Conservation (phyloP, 2,113 vertebrate genomes). For the Gobio gobio region DNA sequence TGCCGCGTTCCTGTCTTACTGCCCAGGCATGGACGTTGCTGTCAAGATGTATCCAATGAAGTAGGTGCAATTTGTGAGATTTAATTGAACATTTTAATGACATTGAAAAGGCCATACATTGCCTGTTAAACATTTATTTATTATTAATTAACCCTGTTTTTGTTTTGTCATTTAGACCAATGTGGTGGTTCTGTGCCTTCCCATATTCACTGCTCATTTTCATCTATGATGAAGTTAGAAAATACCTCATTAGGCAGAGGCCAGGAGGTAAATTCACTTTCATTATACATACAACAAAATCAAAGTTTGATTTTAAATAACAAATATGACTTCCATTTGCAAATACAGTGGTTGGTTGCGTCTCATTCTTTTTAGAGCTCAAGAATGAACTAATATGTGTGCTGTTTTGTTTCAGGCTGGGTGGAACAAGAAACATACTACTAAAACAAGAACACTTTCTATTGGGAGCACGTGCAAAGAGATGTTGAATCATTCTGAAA, state of each 20-base stretch:
- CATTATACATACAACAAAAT: neutral
- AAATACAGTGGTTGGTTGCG: neutral
- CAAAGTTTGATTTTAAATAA: neutral
- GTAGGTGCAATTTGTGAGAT: slow-evolving; percentile 64
- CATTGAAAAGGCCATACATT: neutral
- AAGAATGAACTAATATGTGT: slow-evolving; percentile 16
- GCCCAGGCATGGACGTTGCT: slow-evolving; percentile 79
- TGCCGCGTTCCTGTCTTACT: slow-evolving; percentile 81
- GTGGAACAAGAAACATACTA: slow-evolving; percentile 86
- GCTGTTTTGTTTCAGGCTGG: slow-evolving; percentile 77
- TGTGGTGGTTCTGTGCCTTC: slow-evolving; percentile 58
- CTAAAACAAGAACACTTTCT: slow-evolving; percentile 62
- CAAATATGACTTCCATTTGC: neutral
- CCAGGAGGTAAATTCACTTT: slow-evolving; percentile 52
- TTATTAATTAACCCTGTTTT: neutral
- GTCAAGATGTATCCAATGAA: slow-evolving; percentile 83
- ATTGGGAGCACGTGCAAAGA: neutral
- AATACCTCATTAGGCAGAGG: slow-evolving; percentile 42
- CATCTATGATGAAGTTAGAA: slow-evolving; percentile 59
- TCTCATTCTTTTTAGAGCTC: neutral
- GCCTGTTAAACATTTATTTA: neutral
- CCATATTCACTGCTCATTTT: slow-evolving; percentile 59
- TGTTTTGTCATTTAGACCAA: slow-evolving; percentile 39
- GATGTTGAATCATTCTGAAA: neutral
- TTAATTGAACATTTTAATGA: neutral